A percentile compares a stretch with the other conserved stretches of the same genome.
phyloP scores from a whole-genome alignment of 2,797 vertebrate genomes.

The Epinephelus coioides region DNA sequence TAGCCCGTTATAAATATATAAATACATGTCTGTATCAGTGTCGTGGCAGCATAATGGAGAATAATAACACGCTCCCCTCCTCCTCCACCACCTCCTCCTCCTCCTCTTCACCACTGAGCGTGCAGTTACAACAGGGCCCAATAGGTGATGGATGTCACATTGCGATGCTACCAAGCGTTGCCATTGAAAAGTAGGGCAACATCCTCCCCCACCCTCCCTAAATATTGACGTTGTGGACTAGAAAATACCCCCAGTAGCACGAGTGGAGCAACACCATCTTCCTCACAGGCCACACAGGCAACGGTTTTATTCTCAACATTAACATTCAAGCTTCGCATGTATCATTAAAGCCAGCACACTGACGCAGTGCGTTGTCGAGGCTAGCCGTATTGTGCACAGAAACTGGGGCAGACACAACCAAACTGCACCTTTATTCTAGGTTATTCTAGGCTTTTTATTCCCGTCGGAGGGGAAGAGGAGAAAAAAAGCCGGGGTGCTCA shows the following conservation, averaged over 20 bases:
- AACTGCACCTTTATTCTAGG: slow-evolving; percentile 50
- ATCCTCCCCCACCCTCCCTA: slow-evolving; percentile 67
- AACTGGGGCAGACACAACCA: slow-evolving; percentile 45
- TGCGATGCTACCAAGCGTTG: slow-evolving; percentile 79
- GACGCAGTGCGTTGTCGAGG: slow-evolving; percentile 80
- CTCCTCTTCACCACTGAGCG: slow-evolving; percentile 49
- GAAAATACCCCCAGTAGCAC: slow-evolving; percentile 60
- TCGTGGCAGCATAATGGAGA: slow-evolving; percentile 60
- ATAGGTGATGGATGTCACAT: slow-evolving; percentile 84
- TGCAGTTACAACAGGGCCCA: slow-evolving; percentile 70
- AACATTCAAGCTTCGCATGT: slow-evolving; percentile 30
- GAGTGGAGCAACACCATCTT: slow-evolving; percentile 35
- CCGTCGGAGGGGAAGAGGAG: slow-evolving; percentile 8
- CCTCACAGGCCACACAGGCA: slow-evolving; percentile 27
- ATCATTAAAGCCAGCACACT: slow-evolving; percentile 48
- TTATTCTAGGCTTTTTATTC: slow-evolving; percentile 50
- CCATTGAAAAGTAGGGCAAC: slow-evolving; percentile 82
- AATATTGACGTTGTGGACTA: slow-evolving; percentile 71
- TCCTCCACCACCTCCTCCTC: slow-evolving; percentile 22
- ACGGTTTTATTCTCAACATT: slow-evolving; percentile 30
- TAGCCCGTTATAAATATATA: slow-evolving; percentile 15
- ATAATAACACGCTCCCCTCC: slow-evolving; percentile 59
- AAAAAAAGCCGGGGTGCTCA: slow-evolving; percentile 38
- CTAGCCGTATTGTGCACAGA: slow-evolving; percentile 39
- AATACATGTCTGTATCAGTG: slow-evolving; percentile 42